phyloP scores from a whole-genome alignment of 2,113 vertebrate species.

The Ictalurus furcatus region DNA sequence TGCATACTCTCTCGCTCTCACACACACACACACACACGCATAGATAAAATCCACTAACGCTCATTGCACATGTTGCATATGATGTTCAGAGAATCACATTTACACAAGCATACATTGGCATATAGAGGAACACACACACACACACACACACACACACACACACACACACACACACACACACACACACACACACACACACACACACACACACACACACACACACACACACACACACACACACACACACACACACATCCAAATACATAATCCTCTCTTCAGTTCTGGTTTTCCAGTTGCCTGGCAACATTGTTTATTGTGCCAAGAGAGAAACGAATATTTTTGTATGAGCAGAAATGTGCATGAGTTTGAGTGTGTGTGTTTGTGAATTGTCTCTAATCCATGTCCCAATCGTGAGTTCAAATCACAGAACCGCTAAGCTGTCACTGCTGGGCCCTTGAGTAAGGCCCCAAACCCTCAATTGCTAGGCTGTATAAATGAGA shows the following conservation, averaged over 20 bases:
- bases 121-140: no score
- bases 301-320: conserved; percentile 66
- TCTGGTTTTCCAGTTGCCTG: conserved; percentile 62
- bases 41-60: no score
- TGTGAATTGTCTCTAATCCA: neutral
- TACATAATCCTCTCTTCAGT: neutral
- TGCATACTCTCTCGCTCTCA: conserved; percentile 21
- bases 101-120: no score
- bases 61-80: no score
- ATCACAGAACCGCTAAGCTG: neutral
- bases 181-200: conserved; percentile 25
- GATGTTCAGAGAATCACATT: no score
- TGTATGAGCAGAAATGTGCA: neutral
- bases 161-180: conserved; percentile 27
- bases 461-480: neutral
- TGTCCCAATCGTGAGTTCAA: neutral
- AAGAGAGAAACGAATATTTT: conserved; percentile 22
- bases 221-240: neutral
- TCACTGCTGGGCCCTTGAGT: neutral
- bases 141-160: conserved; percentile 8
- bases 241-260: conserved; percentile 33
- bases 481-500: neutral
- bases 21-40: conserved; percentile 22
- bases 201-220: no score
- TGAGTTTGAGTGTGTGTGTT: neutral